Percentiles rank a stretch among this genome's conserved stretches.
Evolutionary conservation across 2,113 vertebrate species (phyloP).

Genomic region (Pithys albifrons): DNA sequence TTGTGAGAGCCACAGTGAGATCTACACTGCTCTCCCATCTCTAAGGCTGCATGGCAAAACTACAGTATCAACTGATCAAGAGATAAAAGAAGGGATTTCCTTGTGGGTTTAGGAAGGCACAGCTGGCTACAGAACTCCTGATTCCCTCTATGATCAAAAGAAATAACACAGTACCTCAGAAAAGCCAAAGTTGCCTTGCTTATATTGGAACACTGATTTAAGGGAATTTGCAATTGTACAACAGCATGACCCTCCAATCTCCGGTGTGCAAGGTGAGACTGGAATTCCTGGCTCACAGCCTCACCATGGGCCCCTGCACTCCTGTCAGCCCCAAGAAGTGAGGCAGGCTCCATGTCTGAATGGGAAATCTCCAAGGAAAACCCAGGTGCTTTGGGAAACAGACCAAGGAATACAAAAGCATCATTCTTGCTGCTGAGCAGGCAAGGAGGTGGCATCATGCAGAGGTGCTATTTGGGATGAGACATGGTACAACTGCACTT

Average conservation of each 20-base stretch:
- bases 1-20: fast-evolving
- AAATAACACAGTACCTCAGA: background rate
- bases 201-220: background rate
- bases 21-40: fast-evolving
- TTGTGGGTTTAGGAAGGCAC: background rate
- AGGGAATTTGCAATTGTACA: background rate
- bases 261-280: fast-evolving
- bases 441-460: fast-evolving
- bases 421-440: background rate
- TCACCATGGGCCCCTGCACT: fast-evolving
- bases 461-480: background rate
- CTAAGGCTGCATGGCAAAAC: background rate
- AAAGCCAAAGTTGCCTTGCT: background rate
- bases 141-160: background rate
- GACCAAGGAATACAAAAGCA: background rate
- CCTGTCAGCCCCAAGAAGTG: background rate
- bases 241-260: fast-evolving
- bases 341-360: background rate
- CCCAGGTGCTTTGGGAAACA: background rate
- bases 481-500: background rate
- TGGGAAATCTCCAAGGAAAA: background rate
- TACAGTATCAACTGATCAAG: background rate
- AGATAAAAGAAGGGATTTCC: background rate
- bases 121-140: background rate
- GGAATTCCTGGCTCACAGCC: background rate